These are phyloP conservation scores for Luidia sarsii DNA, from an alignment of 53 echinoderm and acorn worm species.

Conservation along the genomic window DNA sequence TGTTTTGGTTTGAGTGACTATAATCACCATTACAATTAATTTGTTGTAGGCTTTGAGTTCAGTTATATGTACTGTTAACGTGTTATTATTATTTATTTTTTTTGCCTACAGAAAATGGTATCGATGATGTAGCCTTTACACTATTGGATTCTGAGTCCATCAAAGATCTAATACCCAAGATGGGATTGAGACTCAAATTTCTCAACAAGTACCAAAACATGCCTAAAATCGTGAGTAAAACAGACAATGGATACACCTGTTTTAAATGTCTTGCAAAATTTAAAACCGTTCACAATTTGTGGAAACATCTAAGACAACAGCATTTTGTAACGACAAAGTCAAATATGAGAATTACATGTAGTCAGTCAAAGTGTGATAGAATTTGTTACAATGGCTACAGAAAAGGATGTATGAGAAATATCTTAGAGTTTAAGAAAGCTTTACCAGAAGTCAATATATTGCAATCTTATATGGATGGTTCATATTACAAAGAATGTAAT, in stretches of 20 bases:
- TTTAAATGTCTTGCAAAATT: background rate
- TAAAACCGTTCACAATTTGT: background rate
- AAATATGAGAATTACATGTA: background rate
- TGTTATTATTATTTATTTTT: no score
- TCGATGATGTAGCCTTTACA: background rate
- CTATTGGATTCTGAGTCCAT: conserved; percentile 10
- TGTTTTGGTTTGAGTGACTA: no score
- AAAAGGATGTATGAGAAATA: conserved; percentile 42
- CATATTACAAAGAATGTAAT: conserved; percentile 23
- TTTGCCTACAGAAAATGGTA: conserved; percentile 8
- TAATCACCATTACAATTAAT: no score
- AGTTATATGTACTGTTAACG: no score
- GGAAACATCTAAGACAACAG: background rate
- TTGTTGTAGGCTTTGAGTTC: no score
- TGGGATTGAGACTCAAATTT: background rate
- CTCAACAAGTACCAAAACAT: background rate
- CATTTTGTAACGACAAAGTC: conserved; percentile 13
- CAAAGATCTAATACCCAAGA: conserved; percentile 9
- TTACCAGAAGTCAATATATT: conserved; percentile 30
- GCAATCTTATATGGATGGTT: conserved; percentile 44
- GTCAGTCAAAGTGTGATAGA: background rate
- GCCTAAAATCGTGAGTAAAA: background rate
- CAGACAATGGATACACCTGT: background rate
- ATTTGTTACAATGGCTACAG: conserved; percentile 6
- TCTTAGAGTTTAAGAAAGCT: background rate